These are phyloP conservation scores for Lota lota DNA, from an alignment of 2,113 vertebrate species.

Conservation along the genomic window DNA sequence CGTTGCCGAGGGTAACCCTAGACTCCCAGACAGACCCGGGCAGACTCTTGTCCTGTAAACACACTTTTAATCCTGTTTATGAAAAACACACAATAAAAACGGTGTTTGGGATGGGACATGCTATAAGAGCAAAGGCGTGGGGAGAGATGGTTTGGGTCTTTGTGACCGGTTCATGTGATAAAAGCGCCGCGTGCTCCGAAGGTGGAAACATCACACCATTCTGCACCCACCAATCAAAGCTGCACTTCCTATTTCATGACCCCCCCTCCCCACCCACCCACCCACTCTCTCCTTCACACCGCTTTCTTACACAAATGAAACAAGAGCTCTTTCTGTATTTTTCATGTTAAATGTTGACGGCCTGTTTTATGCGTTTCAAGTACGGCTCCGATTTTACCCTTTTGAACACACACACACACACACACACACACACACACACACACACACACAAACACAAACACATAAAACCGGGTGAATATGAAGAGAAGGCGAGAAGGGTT, in stretches of 20 bases:
- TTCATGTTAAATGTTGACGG: constrained; percentile 22
- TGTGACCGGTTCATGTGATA: constrained; percentile 36
- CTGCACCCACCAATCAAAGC: background rate
- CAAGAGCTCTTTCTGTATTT: constrained; percentile 9
- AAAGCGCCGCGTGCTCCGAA: constrained; percentile 31
- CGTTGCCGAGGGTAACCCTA: too few species aligned
- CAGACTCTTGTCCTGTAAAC: too few species aligned
- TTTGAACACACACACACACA: constrained; percentile 8
- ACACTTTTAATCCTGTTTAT: too few species aligned
- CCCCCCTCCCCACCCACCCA: too few species aligned
- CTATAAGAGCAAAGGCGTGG: constrained; percentile 22
- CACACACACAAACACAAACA: background rate
- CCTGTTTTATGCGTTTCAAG: constrained; percentile 23
- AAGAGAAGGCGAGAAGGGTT: constrained; percentile 2
- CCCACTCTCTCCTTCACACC: background rate
- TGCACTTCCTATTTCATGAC: too few species aligned
- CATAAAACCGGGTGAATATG: constrained; percentile 1
- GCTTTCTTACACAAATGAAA: constrained; percentile 32
- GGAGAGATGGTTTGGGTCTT: constrained; percentile 18
- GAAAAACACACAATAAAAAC: background rate
- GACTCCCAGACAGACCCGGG: too few species aligned
- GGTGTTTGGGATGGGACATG: constrained; percentile 5
- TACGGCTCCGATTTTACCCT: background rate
- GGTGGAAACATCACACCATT: constrained; percentile 20
- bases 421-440: background rate